Base-by-base conservation (phyloP, 2,888 invertebrate species). In the Parnassius smintheus region DNA sequence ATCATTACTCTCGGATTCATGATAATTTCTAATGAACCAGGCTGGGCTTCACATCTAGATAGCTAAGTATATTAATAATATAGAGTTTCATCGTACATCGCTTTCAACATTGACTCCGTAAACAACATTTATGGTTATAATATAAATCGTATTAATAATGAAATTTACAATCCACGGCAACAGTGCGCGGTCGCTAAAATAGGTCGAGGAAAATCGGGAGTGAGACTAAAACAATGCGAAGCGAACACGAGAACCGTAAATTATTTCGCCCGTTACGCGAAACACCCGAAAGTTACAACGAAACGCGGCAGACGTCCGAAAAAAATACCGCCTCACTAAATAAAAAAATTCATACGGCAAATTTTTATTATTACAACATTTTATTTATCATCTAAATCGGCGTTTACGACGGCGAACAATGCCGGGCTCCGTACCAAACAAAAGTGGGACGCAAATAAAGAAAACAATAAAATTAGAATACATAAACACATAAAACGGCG, bases 401-500 rank as follows among this genome's bases (percentile, higher is more conserved):
- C 90, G 86, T 91, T 91, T 91, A 91, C 89, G 91, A 89, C 79
- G 79, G 77, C 79, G 85, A 90, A 91, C 91, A 91, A 91, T 90
- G 90, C 88, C 85, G 85, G 80, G 84, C 84, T 78, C 83, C 81
- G 88, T 83, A 86, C 89, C 88, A 83, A 88, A 91, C 90, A 88
- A 91, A 91, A 91, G 91, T 91, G 91, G 91, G 85, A 88, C 91
- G 91, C 91, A 87, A 91, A 91, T 90, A 91, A 91, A 89, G 91
- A 90, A 91, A 88, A 91, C 91, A 91, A 91, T 91, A 91, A 91
- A 91, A 91, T 91, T 91, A 89, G 91, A 91, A 91, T 91, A 91
- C 85, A 89, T 88, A 90, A 89, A 91, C 90, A 89, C 89, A 90
- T 90, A 90, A 89, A 90, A 86, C 85, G 81, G 81, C 82, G 83